Evolutionary conservation across 2,888 invertebrate species (phyloP), one percentile per base, ranked within the genome.

Genomic region (Hoplodrina ambigua): DNA sequence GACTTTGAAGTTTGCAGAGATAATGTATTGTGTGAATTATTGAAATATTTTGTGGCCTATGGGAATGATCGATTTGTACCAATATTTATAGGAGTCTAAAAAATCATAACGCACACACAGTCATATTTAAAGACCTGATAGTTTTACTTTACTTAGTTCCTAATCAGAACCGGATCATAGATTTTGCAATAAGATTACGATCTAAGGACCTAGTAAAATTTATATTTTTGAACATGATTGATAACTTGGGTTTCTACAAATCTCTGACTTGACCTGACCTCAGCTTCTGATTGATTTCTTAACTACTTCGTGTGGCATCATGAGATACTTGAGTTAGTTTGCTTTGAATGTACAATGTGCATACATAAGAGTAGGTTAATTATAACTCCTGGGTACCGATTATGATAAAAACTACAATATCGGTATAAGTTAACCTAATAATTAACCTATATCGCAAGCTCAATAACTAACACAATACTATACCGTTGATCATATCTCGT

Each of bases 1-100:
- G 46, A 67, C 66, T 67, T 76, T 81, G 57, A 78, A 79, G 70
- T 81, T 71, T 65, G 68, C 69, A 57, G 63, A 78, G 75, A 75
- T 72, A 78, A 66, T 73, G 57, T 68, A 72, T 68, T 75, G 72
- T 80, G 78, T 70, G 78, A 75, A 70, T 65, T 55, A 60, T 66
- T 69, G 59, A 54, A 63, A 37, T 41, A 57, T 49, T 61, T 53
- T 59, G 52, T 54, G 3, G 54, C 10, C 17, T 59, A 73, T 79
- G 75, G 74, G 75, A 76, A 76, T 52, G 15, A 41, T 33, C 13
- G 57, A 58, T 58, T 78, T 71, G 49, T 61, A 49, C 49, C 25
- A 49, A 50, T 44, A 49, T 44, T 44, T 61, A 17, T 46, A 17
- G 41, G 41, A 19, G 13, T 25, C 7, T 5, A 19, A 49, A 59